A percentile compares a stretch with the other conserved stretches of the same genome.
phyloP scores from a whole-genome alignment of 1,140 invertebrate species.

The Tetragonula clypearis region DNA sequence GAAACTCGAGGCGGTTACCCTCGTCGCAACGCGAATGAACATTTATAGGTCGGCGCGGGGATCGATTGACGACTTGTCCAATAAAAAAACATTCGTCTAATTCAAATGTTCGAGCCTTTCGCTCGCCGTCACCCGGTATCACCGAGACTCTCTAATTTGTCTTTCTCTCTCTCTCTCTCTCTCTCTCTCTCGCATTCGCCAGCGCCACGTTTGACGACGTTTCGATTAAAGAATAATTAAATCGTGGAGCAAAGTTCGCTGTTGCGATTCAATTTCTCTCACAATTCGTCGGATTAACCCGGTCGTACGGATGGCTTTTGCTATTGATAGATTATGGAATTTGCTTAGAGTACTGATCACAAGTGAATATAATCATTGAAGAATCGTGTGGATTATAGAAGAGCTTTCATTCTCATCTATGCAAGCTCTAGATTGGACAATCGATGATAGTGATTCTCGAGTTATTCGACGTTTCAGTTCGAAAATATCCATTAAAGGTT shows the following conservation, averaged over 20 bases:
- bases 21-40: slow-evolving; percentile 60
- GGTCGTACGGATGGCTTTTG: background rate
- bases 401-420: background rate
- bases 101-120: background rate
- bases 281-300: background rate
- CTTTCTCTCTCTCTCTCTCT: background rate
- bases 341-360: background rate
- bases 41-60: slow-evolving; percentile 71
- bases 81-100: slow-evolving; percentile 29
- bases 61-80: slow-evolving; percentile 64
- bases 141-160: no score
- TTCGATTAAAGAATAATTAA: background rate
- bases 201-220: background rate
- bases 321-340: background rate
- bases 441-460: background rate
- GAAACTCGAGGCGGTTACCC: slow-evolving; percentile 46
- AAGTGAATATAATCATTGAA: background rate
- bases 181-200: background rate
- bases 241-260: background rate
- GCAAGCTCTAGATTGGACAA: background rate
- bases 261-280: background rate
- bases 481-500: background rate
- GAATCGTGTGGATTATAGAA: background rate
- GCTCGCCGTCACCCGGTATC: background rate
- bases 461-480: background rate